Base-by-base conservation (phyloP, 2,797 vertebrate genomes). In the Poecile montanus region DNA sequence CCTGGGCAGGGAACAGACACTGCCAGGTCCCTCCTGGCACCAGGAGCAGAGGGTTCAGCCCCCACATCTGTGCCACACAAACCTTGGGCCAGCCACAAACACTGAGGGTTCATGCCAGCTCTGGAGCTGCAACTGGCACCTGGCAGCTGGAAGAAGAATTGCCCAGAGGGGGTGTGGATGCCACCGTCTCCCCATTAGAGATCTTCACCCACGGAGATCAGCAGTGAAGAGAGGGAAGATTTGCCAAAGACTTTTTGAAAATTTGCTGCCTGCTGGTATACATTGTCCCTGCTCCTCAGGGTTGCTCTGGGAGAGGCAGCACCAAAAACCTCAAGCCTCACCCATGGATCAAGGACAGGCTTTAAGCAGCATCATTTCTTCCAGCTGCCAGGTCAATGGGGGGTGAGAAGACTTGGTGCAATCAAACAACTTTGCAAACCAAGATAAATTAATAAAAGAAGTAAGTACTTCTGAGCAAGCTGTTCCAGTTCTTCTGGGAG, bases 401-500 rank as follows among this genome's bases (percentile, higher is more conserved):
- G 11, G 7, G 11, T 58, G 68, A 42, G 51, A 92, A 25, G 48
- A 13, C 26, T 9, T 47, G n/a, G 82, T 42, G 27, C 54, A 88
- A 84, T 45, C 83, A 75, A 89, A 83, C 61, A 89, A 96, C 74
- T 94, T 91, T 10, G 14, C 63, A 72, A 95, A 94, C 51, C 66
- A 45, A 73, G 94, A 79, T 92, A 94, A 78, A 81, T 72, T 78
- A 94, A 91, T 76, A 82, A 83, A 68, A 96, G 32, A 77, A 90
- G 50, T 32, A 38, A 48, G 61, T 48, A 56, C 45, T 81, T 92
- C 74, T 87, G 79, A 81, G 68, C 8, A 13, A 85, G 75, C 89
- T 91, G 87, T 84, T 92, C 89, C 79, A 91, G 81, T 91, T 89
- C 93, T 90, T 86, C 91, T 89, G 75, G 63, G 78, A 92, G 92